Percentiles rank a stretch among this genome's conserved stretches.
These are phyloP conservation scores for Orcinus orca DNA, from an alignment of 2,113 vertebrate species.

Conservation along the genomic window DNA sequence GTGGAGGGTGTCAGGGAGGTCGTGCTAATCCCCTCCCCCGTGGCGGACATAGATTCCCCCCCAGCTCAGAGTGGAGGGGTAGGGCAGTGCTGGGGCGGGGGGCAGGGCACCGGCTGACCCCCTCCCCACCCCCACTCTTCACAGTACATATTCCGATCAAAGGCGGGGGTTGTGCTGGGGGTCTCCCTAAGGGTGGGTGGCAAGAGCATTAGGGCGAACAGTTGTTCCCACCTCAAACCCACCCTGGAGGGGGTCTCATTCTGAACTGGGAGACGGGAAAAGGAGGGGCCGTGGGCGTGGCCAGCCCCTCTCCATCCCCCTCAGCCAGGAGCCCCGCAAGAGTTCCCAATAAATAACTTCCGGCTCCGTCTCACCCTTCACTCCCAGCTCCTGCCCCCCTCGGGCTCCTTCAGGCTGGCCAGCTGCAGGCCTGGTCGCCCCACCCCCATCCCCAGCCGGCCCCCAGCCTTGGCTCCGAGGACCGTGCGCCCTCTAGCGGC, in stretches of 20 bases:
- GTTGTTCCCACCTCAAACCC: not conserved
- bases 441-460: not conserved
- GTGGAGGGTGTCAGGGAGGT: not conserved
- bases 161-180: not conserved
- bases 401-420: not conserved
- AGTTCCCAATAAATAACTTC: slow-evolving; percentile 75
- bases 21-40: not conserved
- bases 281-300: not conserved
- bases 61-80: slow-evolving; percentile 34
- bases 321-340: not conserved
- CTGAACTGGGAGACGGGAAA: not conserved
- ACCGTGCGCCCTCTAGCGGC: slow-evolving; percentile 80
- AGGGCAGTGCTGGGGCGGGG: slow-evolving; percentile 49
- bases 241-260: not conserved
- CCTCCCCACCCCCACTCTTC: slow-evolving; percentile 64
- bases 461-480: not conserved
- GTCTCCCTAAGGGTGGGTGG: not conserved
- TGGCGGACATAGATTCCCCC: not conserved
- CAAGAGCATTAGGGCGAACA: not conserved
- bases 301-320: not conserved
- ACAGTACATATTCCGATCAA: slow-evolving; percentile 73
- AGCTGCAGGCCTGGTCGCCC: not conserved
- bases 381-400: not conserved
- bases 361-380: not conserved
- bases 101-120: slow-evolving; percentile 9